A percentile compares a stretch with the other conserved stretches of the same genome.
Evolutionary conservation across 2,797 vertebrate species (phyloP).

Genomic region (Sarcoramphus papa): DNA sequence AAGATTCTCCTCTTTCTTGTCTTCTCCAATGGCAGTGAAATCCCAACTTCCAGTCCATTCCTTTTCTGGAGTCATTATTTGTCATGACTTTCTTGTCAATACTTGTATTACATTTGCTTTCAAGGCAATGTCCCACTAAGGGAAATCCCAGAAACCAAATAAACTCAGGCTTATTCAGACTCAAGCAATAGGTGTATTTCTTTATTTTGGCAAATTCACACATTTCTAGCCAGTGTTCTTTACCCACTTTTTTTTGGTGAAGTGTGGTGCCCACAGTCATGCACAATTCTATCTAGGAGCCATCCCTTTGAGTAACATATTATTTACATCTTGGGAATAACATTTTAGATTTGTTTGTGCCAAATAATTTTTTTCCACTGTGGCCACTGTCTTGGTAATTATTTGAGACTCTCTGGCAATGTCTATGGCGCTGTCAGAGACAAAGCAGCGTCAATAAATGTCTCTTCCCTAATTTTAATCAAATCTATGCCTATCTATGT

Average conservation of each 20-base stretch:
- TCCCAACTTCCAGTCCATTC: background rate
- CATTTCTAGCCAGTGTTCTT: background rate
- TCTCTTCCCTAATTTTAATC: background rate
- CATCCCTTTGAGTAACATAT: background rate
- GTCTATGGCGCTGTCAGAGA: background rate
- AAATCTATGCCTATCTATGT: background rate
- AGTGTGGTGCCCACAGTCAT: fast-evolving
- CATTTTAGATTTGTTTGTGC: fast-evolving
- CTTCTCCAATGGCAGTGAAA: background rate
- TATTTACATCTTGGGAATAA: background rate
- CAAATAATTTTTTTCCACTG: background rate
- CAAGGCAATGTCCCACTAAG: background rate
- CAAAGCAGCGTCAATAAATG: background rate
- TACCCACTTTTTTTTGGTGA: background rate
- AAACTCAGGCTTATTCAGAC: background rate
- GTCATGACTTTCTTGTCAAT: background rate
- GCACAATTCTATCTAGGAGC: background rate
- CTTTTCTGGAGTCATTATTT: background rate
- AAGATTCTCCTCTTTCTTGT: background rate
- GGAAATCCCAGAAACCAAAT: background rate
- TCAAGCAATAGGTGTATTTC: background rate
- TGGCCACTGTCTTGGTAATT: background rate
- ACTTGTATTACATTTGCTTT: background rate
- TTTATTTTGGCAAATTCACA: background rate
- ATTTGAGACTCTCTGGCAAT: background rate